phyloP scores from a whole-genome alignment of 2,797 vertebrate genomes.

The Sphenodon punctatus region DNA sequence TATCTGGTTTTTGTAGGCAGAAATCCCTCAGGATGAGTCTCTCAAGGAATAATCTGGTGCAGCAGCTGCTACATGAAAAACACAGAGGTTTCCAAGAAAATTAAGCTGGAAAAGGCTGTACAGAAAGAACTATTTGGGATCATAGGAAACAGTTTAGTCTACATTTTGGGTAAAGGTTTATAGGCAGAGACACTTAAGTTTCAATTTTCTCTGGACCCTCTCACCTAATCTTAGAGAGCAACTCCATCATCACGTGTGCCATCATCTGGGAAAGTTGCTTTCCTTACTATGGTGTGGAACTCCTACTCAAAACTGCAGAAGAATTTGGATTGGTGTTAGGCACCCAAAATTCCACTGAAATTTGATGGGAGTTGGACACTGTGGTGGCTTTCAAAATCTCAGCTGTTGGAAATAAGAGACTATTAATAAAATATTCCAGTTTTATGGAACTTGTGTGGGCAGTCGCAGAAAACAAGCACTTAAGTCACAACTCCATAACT shows the following conservation, averaged over 20 bases:
- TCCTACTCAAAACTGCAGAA: background rate
- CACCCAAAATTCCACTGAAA: background rate
- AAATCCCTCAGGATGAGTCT: background rate
- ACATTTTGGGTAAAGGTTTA: background rate
- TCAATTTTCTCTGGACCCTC: background rate
- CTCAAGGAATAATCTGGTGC: fast-evolving
- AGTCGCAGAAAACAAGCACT: background rate
- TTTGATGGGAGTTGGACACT: background rate
- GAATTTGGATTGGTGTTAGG: fast-evolving
- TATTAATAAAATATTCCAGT: background rate
- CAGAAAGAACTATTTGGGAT: background rate
- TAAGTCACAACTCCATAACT: background rate
- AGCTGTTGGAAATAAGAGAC: too few species aligned
- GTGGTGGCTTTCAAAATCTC: too few species aligned
- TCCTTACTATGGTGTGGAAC: background rate
- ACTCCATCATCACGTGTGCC: background rate
- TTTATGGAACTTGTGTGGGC: background rate
- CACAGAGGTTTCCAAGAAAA: background rate
- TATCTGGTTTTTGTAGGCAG: background rate
- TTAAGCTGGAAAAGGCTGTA: background rate
- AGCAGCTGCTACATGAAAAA: background rate
- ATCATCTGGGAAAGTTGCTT: background rate
- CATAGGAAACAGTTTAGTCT: background rate
- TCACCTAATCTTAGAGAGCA: background rate
- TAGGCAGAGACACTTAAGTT: background rate